These are phyloP conservation scores for Cyclopterus lumpus DNA, from an alignment of 2,797 vertebrate species.

Conservation along the genomic window DNA sequence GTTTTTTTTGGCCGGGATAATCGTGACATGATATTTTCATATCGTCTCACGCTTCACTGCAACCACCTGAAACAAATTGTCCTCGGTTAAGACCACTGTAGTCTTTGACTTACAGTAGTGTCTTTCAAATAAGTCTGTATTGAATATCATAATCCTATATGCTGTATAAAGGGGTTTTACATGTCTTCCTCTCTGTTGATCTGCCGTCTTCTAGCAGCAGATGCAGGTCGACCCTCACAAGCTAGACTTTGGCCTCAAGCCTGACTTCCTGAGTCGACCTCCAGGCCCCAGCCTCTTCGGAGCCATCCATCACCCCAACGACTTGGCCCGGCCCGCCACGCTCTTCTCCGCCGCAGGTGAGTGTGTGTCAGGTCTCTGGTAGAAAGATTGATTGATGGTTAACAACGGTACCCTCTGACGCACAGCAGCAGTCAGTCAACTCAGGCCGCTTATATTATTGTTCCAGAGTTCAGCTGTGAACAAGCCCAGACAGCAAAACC, in stretches of 20 bases:
- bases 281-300: conserved; percentile 94
- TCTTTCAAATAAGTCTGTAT: no score
- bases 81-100: background rate
- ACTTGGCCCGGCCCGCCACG: conserved; percentile 95
- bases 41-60: no score
- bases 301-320: conserved; percentile 94
- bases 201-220: conserved; percentile 91
- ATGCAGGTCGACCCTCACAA: conserved; percentile 99
- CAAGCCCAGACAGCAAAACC: background rate
- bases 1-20: background rate
- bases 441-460: background rate
- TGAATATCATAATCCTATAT: background rate
- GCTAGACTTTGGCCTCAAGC: conserved; percentile 97
- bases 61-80: background rate
- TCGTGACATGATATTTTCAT: no score
- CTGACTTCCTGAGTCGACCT: conserved; percentile 95
- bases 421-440: background rate
- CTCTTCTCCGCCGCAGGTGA: conserved; percentile 96
- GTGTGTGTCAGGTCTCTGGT: conserved; percentile 12
- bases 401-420: background rate
- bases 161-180: conserved; percentile 43
- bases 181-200: conserved; percentile 55
- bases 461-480: background rate
- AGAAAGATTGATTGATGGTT: conserved; percentile 2
- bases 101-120: background rate